Evolutionary conservation across 2,797 vertebrate genomes (phyloP).

Genomic region (Botia kubotai): DNA sequence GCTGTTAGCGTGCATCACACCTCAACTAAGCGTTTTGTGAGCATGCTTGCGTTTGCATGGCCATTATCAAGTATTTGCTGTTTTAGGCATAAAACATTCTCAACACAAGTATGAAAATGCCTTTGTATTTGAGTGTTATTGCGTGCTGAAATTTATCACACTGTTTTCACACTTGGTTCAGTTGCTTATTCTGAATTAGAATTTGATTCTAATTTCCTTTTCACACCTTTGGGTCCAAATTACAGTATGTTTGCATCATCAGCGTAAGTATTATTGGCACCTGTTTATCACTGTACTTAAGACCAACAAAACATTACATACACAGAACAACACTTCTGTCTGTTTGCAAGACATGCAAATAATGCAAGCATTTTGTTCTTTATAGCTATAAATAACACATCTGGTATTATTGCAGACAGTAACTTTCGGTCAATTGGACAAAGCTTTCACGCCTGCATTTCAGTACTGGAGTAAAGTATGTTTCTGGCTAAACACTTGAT

Average conservation of each 20-base stretch:
- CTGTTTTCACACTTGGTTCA: too few relatives aligned
- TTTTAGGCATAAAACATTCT: neutral
- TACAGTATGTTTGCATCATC: too few relatives aligned
- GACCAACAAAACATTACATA: neutral
- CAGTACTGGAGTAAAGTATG: neutral
- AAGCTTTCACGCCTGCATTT: neutral
- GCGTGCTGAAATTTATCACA: too few relatives aligned
- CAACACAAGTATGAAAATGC: too few relatives aligned
- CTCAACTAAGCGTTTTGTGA: neutral
- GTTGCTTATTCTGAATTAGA: too few relatives aligned
- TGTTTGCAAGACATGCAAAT: neutral
- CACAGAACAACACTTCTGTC: neutral
- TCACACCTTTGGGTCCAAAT: neutral
- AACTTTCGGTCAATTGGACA: neutral
- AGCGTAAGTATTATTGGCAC: neutral
- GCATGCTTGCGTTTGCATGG: slow-evolving; percentile 20
- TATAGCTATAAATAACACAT: too few relatives aligned
- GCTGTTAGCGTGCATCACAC: neutral
- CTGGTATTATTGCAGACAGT: too few relatives aligned
- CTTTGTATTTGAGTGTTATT: too few relatives aligned
- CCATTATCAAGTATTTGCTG: neutral
- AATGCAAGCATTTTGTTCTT: neutral
- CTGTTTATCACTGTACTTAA: slow-evolving; percentile 1
- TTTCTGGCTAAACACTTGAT: neutral
- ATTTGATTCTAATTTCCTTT: neutral